Evolutionary conservation across 2,113 vertebrate species (phyloP), one percentile per base, ranked within the genome.

Genomic region (Hippolais icterina): DNA sequence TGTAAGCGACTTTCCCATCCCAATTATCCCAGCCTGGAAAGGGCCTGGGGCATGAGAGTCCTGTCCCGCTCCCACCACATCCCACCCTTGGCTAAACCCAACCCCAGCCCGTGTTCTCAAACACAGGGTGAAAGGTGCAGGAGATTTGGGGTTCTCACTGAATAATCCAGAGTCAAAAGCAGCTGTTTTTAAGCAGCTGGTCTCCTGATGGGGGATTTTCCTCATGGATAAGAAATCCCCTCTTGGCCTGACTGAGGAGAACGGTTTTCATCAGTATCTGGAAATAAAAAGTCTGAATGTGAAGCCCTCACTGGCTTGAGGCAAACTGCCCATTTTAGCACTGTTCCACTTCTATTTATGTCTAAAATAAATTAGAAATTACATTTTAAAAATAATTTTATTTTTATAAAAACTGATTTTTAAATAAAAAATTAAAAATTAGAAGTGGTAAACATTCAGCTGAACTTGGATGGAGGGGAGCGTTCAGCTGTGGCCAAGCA

Each of bases 1-100:
- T 99, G 99, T 99, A 94, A 98, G 99, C 0, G 1, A 14, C 46
- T 53, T 50, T 23, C 27, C 9, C 44, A 27, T 11, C 35, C 5
- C 0, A 1, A 8, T 25, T 12, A 47, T 9, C 70, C 7, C 0
- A 27, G 35, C 25, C 46, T 22, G 49, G 46, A 37, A 23, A 12
- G 17, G 37, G 25, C 44, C 37, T 12, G 6, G 4, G 35, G 0
- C 4, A 3, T 0, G 1, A 33, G 9, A 44, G 37, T 57, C 39
- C 72, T 3, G 0, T 6, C 47, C 70, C 0, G 1, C 31, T 75
- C 41, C 53, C 47, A 16, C 28, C 27, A 5, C 8, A 1, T 56
- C 49, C 64, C 66, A 56, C 15, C 57, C 4, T 0, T 0, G 35
- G 14, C 47, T 22, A 7, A 41, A 6, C 3, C 29, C 3, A 1